phyloP scores from a whole-genome alignment of 2,888 invertebrate genomes.

The Hydropsyche betteni region DNA sequence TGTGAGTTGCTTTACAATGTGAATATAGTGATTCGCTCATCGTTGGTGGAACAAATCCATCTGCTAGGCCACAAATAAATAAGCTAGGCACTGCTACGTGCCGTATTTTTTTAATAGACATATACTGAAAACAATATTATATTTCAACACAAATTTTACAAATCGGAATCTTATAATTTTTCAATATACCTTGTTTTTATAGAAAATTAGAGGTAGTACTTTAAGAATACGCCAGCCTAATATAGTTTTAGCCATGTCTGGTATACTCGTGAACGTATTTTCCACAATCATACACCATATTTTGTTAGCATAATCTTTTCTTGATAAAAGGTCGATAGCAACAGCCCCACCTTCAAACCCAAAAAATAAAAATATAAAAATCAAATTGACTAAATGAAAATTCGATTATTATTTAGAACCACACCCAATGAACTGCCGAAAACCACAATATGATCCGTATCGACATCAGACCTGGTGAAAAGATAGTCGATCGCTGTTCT shows the following conservation, averaged over 20 bases:
- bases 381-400: neutral
- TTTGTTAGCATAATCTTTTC: conserved; percentile 78
- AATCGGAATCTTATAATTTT: too few species aligned
- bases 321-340: conserved; percentile 85
- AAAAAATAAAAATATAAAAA: conserved; percentile 20
- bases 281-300: conserved; percentile 90
- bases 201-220: conserved; percentile 83
- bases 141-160: too few species aligned
- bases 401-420: conserved; percentile 42
- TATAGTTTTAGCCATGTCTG: conserved; percentile 88
- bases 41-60: conserved; percentile 86
- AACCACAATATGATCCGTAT: conserved; percentile 83
- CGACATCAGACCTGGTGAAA: conserved; percentile 81
- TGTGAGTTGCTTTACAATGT: conserved; percentile 77
- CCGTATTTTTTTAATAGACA: conserved; percentile 78
- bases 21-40: conserved; percentile 88
- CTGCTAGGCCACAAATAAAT: conserved; percentile 88
- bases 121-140: conserved; percentile 65
- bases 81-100: conserved; percentile 80
- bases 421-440: conserved; percentile 89
- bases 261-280: conserved; percentile 95
- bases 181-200: conserved; percentile 85
- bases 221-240: conserved; percentile 77
- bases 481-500: conserved; percentile 88
- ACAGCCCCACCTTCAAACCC: conserved; percentile 82